Percentiles rank a stretch among this genome's conserved stretches.
These are phyloP conservation scores for Stegastes partitus DNA, from an alignment of 2,113 vertebrate genomes.

Conservation along the genomic window DNA sequence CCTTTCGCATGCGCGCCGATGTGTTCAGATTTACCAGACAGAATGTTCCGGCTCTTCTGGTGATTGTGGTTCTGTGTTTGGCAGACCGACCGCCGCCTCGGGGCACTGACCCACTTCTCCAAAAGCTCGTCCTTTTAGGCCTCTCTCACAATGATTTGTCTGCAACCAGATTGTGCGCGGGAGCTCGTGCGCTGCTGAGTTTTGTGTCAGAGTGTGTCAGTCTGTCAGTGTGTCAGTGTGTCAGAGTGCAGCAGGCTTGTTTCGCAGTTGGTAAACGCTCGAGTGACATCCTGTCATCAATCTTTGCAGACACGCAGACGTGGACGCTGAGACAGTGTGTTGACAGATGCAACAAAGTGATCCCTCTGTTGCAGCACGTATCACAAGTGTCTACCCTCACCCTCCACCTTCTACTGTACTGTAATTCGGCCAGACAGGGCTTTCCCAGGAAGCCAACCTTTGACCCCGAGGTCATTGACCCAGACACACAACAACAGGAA, in stretches of 20 bases:
- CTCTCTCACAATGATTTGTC: slow-evolving; percentile 61
- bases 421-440: slow-evolving; percentile 38
- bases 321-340: slow-evolving; percentile 1
- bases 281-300: slow-evolving; percentile 55
- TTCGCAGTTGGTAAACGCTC: slow-evolving; percentile 21
- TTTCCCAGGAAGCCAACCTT: slow-evolving; percentile 29
- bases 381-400: neutral
- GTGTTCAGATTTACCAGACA: neutral
- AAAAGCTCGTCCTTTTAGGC: slow-evolving; percentile 28
- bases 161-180: slow-evolving; percentile 15
- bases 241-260: slow-evolving; percentile 50
- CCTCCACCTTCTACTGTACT: slow-evolving; percentile 13
- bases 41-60: slow-evolving; percentile 23
- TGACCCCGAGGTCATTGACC: slow-evolving; percentile 57
- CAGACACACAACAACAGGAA: slow-evolving; percentile 70
- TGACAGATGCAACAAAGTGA: slow-evolving; percentile 36
- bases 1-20: neutral
- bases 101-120: slow-evolving; percentile 70
- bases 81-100: slow-evolving; percentile 17
- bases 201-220: slow-evolving; percentile 37
- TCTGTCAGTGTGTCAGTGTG: slow-evolving; percentile 71
- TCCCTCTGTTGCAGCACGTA: neutral
- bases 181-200: neutral
- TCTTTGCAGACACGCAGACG: slow-evolving; percentile 11
- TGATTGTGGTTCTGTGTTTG: slow-evolving; percentile 25